phyloP scores from a whole-genome alignment of 2,797 vertebrate genomes.

The Acrossocheilus wenchowensis region DNA sequence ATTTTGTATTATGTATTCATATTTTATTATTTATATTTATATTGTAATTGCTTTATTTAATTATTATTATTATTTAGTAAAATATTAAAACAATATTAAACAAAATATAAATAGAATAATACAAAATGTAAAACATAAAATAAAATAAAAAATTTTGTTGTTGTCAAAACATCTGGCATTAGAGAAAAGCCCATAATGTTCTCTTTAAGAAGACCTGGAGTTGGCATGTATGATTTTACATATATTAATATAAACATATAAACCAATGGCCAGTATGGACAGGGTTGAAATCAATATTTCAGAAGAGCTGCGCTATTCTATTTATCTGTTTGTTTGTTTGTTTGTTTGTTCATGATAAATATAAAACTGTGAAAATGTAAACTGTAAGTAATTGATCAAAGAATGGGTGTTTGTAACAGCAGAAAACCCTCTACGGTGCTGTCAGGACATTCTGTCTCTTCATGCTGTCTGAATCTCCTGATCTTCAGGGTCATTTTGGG shows the following conservation, averaged over 20 bases:
- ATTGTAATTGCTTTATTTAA: too few species aligned
- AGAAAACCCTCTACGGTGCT: neutral
- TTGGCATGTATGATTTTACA: neutral
- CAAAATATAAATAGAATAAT: too few species aligned
- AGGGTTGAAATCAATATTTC: neutral
- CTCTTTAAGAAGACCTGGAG: neutral
- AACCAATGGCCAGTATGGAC: neutral
- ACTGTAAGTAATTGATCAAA: neutral
- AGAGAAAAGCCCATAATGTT: neutral
- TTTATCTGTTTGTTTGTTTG: neutral
- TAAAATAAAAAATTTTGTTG: neutral
- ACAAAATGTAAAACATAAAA: neutral
- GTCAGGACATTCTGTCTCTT: neutral
- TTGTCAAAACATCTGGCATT: neutral
- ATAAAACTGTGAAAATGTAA: neutral
- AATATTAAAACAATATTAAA: too few species aligned
- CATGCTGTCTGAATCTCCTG: neutral
- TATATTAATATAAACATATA: neutral
- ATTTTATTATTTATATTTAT: too few species aligned
- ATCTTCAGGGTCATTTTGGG: conserved; percentile 56
- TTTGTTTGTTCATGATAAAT: neutral
- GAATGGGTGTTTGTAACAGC: neutral
- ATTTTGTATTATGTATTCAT: neutral
- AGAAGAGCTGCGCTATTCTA: neutral
- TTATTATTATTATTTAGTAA: too few species aligned